A percentile compares a stretch with the other conserved stretches of the same genome.
phyloP scores from a whole-genome alignment of 1,140 invertebrate genomes.

The Zaprionus taronus region DNA sequence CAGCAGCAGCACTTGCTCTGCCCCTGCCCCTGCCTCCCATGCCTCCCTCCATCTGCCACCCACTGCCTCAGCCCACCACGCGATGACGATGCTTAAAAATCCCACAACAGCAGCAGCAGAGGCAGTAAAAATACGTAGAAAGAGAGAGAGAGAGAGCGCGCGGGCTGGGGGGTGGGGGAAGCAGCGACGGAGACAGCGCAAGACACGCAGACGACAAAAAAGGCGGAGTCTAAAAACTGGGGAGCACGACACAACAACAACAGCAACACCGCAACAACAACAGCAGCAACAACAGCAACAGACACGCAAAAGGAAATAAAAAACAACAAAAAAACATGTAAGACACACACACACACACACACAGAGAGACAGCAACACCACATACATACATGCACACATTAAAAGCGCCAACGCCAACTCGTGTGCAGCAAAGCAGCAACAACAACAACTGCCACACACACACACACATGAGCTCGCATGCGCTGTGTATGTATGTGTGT shows the following conservation, averaged over 20 bases:
- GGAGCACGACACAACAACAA: slow-evolving; percentile 71
- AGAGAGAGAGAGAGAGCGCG: neutral
- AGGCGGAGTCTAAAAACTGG: slow-evolving; percentile 82
- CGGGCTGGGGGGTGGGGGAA: neutral
- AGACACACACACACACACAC: slow-evolving; percentile 62
- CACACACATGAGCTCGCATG: slow-evolving; percentile 47
- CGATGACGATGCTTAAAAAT: slow-evolving; percentile 74
- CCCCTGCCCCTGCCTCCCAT: neutral
- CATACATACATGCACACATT: slow-evolving; percentile 58
- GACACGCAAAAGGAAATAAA: slow-evolving; percentile 75
- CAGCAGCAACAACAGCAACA: slow-evolving; percentile 33
- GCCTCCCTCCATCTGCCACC: neutral
- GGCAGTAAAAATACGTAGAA: slow-evolving; percentile 53
- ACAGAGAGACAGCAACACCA: slow-evolving; percentile 9
- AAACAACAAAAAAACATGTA: slow-evolving; percentile 62
- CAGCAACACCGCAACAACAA: slow-evolving; percentile 35
- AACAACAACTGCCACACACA: slow-evolving; percentile 52
- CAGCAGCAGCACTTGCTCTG: slow-evolving; percentile 44
- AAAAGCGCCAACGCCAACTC: slow-evolving; percentile 70
- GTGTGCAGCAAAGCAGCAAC: slow-evolving; percentile 73
- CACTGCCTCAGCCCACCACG: slow-evolving; percentile 14
- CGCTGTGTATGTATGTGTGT: slow-evolving; percentile 51
- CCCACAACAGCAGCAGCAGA: slow-evolving; percentile 64
- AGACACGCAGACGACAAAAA: slow-evolving; percentile 81
- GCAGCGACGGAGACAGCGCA: slow-evolving; percentile 65